Percentiles rank a stretch among this genome's conserved stretches.
These are phyloP conservation scores for Salticus scenicus DNA, from an alignment of 2,888 invertebrate genomes.

Conservation along the genomic window DNA sequence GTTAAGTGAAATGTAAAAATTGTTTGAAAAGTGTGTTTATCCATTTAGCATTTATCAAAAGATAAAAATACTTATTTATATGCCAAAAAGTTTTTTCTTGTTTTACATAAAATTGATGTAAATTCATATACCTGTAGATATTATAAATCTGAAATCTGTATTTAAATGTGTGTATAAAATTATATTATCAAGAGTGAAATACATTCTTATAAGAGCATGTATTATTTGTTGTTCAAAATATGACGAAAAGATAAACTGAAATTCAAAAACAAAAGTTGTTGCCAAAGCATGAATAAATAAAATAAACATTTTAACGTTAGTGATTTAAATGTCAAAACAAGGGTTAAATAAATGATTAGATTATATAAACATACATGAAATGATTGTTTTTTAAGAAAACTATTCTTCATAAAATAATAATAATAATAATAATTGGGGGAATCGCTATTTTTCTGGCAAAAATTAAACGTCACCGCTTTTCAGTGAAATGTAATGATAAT, in stretches of 20 bases:
- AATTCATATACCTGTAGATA: conserved; percentile 13
- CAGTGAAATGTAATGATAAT: no score
- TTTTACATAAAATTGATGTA: neutral
- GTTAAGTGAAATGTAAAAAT: neutral
- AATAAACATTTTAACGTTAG: neutral
- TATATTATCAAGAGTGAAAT: conserved; percentile 1
- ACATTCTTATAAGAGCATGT: neutral
- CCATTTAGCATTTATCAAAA: neutral
- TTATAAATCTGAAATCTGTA: conserved; percentile 3
- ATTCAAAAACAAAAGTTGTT: neutral
- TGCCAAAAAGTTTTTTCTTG: conserved; percentile 10
- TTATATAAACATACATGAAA: no score
- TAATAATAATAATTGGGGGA: no score
- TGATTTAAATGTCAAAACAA: no score
- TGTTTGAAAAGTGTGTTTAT: neutral
- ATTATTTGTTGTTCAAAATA: neutral
- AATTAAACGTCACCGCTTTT: no score
- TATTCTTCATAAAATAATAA: no score
- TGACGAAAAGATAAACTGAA: neutral
- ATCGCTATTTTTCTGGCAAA: no score
- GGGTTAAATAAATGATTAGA: no score
- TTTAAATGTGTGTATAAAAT: conserved; percentile 16
- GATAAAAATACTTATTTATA: conserved; percentile 12
- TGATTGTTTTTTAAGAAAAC: no score
- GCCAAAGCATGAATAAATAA: conserved; percentile 1